A percentile compares a stretch with the other conserved stretches of the same genome.
phyloP scores from a whole-genome alignment of 2,888 invertebrate genomes.

The Habroteleia sp. region DNA sequence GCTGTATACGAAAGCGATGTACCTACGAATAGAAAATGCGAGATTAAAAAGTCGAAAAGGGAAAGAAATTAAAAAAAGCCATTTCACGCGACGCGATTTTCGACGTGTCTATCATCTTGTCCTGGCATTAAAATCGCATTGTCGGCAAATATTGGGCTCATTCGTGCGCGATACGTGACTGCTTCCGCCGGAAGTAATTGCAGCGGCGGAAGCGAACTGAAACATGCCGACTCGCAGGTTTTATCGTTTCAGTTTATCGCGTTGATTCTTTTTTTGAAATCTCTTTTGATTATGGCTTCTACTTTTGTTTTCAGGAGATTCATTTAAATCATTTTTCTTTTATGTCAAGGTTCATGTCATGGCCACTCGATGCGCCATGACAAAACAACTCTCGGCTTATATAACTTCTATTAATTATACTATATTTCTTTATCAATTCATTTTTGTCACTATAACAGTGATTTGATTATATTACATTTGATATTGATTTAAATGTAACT shows the following conservation, averaged over 20 bases:
- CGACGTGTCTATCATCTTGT: conserved; percentile 57
- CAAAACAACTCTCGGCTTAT: conserved; percentile 8
- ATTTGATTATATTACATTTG: too few relatives aligned
- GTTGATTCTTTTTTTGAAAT: not conserved
- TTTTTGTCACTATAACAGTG: too few relatives aligned
- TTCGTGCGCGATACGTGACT: conserved; percentile 63
- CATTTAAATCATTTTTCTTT: conserved; percentile 17
- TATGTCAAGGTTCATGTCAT: conserved; percentile 11
- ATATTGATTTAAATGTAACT: too few relatives aligned
- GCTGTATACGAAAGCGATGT: conserved; percentile 7
- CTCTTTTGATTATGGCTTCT: conserved; percentile 11
- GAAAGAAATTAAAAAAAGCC: conserved; percentile 44
- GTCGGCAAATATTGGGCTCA: conserved; percentile 54
- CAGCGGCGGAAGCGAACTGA: conserved; percentile 68
- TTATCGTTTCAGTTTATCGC: conserved; percentile 63
- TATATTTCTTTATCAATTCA: too few relatives aligned
- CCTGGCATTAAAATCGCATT: conserved; percentile 50
- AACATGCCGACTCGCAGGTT: conserved; percentile 69
- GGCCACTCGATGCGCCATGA: conserved; percentile 21
- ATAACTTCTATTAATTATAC: too few relatives aligned
- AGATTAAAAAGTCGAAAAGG: conserved; percentile 36
- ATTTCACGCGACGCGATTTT: conserved; percentile 52
- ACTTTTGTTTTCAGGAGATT: conserved; percentile 6
- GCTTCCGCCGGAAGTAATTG: conserved; percentile 71
- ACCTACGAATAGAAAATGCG: conserved; percentile 9